These are phyloP conservation scores for Xenopus laevis DNA, from an alignment of 2,113 vertebrate genomes.

Conservation along the genomic window DNA sequence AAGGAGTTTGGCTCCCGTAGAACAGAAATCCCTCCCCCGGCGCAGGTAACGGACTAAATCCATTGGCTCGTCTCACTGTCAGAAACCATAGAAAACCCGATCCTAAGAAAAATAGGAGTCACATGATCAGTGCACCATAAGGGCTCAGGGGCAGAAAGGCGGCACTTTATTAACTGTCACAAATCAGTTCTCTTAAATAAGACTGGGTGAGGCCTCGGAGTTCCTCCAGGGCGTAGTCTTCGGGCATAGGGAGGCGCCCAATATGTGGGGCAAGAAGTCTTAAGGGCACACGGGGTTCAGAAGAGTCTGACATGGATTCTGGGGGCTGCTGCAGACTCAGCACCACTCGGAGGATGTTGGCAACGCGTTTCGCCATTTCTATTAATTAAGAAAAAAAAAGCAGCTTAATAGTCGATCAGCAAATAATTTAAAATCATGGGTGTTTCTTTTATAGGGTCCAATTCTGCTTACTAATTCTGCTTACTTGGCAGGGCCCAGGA, in stretches of 20 bases:
- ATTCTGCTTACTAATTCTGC: no score
- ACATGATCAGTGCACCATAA: background rate
- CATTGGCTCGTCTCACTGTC: background rate
- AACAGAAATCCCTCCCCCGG: no score
- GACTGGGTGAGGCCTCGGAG: slow-evolving; percentile 85
- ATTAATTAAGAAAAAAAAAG: no score
- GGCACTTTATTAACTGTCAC: slow-evolving; percentile 68
- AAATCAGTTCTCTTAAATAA: slow-evolving; percentile 80
- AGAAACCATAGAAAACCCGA: background rate
- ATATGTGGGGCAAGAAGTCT: slow-evolving; percentile 81
- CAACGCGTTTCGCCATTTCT: slow-evolving; percentile 95
- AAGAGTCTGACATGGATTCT: slow-evolving; percentile 41
- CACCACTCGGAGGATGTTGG: slow-evolving; percentile 87
- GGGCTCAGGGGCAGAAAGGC: no score
- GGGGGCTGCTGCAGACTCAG: slow-evolving; percentile 79
- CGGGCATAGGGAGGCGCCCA: slow-evolving; percentile 86
- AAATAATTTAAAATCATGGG: no score
- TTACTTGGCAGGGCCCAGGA: no score
- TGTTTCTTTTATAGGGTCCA: no score
- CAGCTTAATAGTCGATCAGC: no score
- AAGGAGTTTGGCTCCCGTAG: background rate
- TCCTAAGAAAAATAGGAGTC: background rate
- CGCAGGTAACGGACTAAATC: no score
- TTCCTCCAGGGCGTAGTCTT: slow-evolving; percentile 93
- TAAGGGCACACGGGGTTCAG: slow-evolving; percentile 66